Percentiles rank a stretch among this genome's conserved stretches.
Conservation (phyloP, 1,140 invertebrate genomes). For the Rhizoglyphus robini region DNA sequence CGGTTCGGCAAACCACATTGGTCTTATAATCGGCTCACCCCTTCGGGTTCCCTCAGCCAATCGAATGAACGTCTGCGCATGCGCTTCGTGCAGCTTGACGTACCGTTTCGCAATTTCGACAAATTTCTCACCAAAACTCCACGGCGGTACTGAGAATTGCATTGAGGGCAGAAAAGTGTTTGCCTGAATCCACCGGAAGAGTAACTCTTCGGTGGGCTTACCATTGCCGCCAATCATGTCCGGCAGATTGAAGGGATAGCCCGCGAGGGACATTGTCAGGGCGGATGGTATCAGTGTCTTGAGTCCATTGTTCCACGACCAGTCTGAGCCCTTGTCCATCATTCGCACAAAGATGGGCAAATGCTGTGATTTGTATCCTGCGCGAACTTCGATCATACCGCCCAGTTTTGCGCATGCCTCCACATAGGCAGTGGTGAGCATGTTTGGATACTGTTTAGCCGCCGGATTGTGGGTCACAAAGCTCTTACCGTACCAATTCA, state of each 20-base stretch:
- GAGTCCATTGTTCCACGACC: constrained; percentile 61
- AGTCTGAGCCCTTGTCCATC: constrained; percentile 57
- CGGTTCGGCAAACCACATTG: too few relatives aligned
- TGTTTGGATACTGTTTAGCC: constrained; percentile 42
- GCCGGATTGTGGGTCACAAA: constrained; percentile 27
- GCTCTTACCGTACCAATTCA: constrained; percentile 35
- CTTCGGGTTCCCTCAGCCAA: constrained; percentile 27
- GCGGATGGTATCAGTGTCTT: constrained; percentile 60
- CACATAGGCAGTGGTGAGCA: constrained; percentile 50
- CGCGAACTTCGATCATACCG: constrained; percentile 54
- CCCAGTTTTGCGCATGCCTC: constrained; percentile 49
- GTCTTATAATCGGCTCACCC: constrained; percentile 39
- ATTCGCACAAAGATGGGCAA: constrained; percentile 64
- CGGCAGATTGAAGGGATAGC: too few relatives aligned
- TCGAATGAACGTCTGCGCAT: constrained; percentile 27
- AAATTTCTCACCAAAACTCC: constrained; percentile 55
- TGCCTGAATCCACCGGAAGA: constrained; percentile 81
- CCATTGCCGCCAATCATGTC: too few relatives aligned
- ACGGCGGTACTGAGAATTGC: constrained; percentile 74
- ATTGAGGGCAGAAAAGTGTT: constrained; percentile 89
- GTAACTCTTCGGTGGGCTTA: constrained; percentile 57
- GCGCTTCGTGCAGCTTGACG: constrained; percentile 42
- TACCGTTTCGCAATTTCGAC: constrained; percentile 56
- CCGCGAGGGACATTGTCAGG: constrained; percentile 50
- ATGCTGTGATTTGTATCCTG: constrained; percentile 51